Evolutionary conservation across 2,113 vertebrate genomes (phyloP), one percentile per base, ranked within the genome.

Genomic region (Podilymbus podiceps): DNA sequence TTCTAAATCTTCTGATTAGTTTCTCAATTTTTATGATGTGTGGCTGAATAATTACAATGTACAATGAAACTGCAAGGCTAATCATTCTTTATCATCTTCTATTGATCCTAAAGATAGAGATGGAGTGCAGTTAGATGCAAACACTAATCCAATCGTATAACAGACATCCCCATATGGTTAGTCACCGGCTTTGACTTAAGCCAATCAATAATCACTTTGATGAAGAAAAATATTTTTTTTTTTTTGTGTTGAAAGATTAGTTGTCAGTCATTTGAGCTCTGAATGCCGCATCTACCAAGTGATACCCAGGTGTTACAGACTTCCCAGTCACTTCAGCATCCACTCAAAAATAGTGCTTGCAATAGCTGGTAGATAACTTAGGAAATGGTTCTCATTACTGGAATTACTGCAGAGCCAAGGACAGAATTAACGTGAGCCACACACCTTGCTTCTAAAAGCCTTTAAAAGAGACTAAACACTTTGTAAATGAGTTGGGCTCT

Each of bases 171-270:
- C 96, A 98, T 97, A 96, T 96, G 97, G 96, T 97, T 90, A 55
- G 27, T 76, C 90, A 90, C 60, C 22, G 17, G 96, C 96, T 98
- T 97, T 95, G 91, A 96, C 83, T 82, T 98, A 97, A 98, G 93
- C 96, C 97, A 97, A 98, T 98, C 97, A 98, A 98, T 98, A 98
- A 97, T 96, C 94, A 96, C 97, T 97, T 97, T 74, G 93, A 81
- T 50, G 68, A 95, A 93, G 93, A 73, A 95, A 97, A 97, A 96
- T 76, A 92, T 72, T 80, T 56, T 74, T 63, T 58, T 42, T 20
- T 5, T 40, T 31, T 80, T 52, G 83, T 55, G 6, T 74, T 67
- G 68, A 44, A 96, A 95, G 46, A 19, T 28, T 91, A 63, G 44
- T n/a, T 58, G 64, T 73, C 69, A 73, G 69, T 81, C 55, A 22